Evolutionary conservation across 2,797 vertebrate genomes (phyloP), one percentile per base, ranked within the genome.

Genomic region (Holocentrus rufus): DNA sequence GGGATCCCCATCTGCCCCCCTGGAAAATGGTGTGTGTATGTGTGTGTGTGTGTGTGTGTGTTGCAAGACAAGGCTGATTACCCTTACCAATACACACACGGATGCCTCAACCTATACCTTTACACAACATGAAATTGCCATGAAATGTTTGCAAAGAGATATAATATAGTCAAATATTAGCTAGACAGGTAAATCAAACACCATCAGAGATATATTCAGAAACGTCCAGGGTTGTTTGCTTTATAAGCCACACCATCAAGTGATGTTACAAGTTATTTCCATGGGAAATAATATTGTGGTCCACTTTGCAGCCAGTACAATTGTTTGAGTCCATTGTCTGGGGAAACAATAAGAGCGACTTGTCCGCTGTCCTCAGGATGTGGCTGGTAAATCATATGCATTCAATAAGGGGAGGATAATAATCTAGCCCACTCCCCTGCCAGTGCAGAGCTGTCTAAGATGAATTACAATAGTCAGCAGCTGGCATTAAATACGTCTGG

Each of bases 1-100:
- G 80, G 70, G 78, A 77, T 63, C 76, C 87, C 91, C 89, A 92
- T n/a, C n/a, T n/a, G 20, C 49, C 8, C 22, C 54, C 18, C 30
- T 15, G 9, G 27, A 50, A 60, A 70, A 63, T 53, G 74, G 36
- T 69, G 1, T 14, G 17, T 54, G 14, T 55, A n/a, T 44, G 25
- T 59, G 34, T 42, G 9, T 54, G 31, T 64, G 5, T 44, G 42
- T 44, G 42, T 44, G 42, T 44, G 42, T 44, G 44, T n/a, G n/a
- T n/a, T n/a, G n/a, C n/a, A n/a, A n/a, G n/a, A 9, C 36, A 49
- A 36, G 14, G 1, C n/a, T 18, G 58, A 63, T 46, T 66, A 42
- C 27, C 54, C 23, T 50, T 20, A 34, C 39, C 14, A 22, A 57
- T 22, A 66, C 13, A 61, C 53, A 25, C 4, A 31, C n/a, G n/a